phyloP scores from a whole-genome alignment of 2,888 invertebrate species.

The Oegoconia quadripuncta region DNA sequence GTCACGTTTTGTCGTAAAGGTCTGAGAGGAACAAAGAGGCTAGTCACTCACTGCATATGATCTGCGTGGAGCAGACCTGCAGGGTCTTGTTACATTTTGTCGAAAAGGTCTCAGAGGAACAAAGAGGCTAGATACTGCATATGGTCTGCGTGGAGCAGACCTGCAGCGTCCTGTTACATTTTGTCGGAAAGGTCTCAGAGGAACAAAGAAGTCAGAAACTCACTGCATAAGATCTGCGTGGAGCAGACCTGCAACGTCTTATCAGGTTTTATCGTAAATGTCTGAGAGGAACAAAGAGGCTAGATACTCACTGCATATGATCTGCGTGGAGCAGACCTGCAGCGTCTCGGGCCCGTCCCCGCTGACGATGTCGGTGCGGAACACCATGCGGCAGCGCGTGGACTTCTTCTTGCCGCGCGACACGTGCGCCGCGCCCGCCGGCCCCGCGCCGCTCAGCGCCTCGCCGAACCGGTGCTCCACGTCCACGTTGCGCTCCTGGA shows the following conservation, averaged over 20 bases:
- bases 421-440: constrained; percentile 40
- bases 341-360: constrained; percentile 90
- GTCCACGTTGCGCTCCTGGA: constrained; percentile 93
- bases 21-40: no score
- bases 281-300: not conserved
- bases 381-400: constrained; percentile 96
- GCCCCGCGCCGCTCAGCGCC: constrained; percentile 78
- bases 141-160: no score
- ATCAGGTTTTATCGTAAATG: not conserved
- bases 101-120: no score
- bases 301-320: constrained; percentile 93
- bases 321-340: constrained; percentile 93
- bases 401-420: constrained; percentile 95
- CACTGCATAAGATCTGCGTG: no score
- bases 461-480: constrained; percentile 90
- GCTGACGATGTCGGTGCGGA: constrained; percentile 89
- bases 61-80: no score
- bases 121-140: not conserved
- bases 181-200: not conserved
- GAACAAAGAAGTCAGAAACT: constrained; percentile 60
- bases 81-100: not conserved
- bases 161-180: not conserved
- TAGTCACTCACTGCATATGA: not conserved
- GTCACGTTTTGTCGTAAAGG: no score
- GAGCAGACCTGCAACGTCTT: constrained; percentile 93